Evolutionary conservation across 2,797 vertebrate species (phyloP).

Genomic region (Phrynocephalus vlangalii): DNA sequence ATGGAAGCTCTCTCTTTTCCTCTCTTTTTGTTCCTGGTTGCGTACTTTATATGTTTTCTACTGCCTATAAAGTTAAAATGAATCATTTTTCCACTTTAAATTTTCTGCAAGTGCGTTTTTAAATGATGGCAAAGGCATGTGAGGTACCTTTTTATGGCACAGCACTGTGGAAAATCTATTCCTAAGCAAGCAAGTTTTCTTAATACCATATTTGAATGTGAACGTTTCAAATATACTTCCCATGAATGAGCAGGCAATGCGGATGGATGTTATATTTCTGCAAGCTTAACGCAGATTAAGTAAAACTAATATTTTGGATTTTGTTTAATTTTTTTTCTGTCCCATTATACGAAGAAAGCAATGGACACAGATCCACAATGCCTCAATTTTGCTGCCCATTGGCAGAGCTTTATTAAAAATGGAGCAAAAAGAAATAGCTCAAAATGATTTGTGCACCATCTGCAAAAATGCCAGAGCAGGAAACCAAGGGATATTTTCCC

Average conservation of each 20-base stretch:
- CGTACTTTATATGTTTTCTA: slow-evolving; percentile 5
- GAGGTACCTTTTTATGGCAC: slow-evolving; percentile 26
- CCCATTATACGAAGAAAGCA: background rate
- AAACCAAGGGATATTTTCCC: background rate
- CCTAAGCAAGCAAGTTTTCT: slow-evolving; percentile 19
- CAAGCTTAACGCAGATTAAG: slow-evolving; percentile 14
- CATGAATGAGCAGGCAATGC: background rate
- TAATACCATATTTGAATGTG: background rate
- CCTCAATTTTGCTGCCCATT: background rate
- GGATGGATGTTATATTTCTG: slow-evolving; percentile 19
- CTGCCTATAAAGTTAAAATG: slow-evolving; percentile 25
- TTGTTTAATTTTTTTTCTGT: background rate
- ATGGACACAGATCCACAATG: background rate
- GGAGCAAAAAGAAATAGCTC: background rate
- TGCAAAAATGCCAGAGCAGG: background rate
- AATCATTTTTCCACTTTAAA: slow-evolving; percentile 34
- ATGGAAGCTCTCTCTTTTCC: background rate
- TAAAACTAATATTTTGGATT: slow-evolving; percentile 23
- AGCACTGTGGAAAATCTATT: slow-evolving; percentile 26
- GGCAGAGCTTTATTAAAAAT: background rate
- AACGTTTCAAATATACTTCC: slow-evolving; percentile 1
- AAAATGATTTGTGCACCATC: background rate
- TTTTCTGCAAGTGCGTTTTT: slow-evolving; percentile 4
- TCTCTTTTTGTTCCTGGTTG: background rate
- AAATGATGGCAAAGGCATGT: slow-evolving; percentile 16